Base-by-base conservation (phyloP, 2,888 invertebrate genomes). In the Andrena bicolor region DNA sequence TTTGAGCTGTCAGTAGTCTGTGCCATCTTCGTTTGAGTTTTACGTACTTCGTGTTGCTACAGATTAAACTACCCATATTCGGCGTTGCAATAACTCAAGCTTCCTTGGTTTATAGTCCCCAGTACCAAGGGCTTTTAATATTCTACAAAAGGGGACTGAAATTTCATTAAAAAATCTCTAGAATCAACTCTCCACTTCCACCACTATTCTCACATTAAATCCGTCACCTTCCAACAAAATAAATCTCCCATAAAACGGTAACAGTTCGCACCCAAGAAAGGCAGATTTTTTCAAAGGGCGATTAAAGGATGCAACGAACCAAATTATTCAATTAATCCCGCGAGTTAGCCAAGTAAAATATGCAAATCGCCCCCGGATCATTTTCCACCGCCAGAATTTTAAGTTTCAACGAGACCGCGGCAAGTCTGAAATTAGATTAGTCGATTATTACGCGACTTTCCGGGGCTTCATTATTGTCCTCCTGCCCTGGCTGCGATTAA, bases 321-420 rank as follows among this genome's bases (percentile, higher is more conserved):
- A 51, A 78, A 80, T 70, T 60, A 74, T 75, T 74, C 64, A 51
- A 64, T 68, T 63, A 72, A 71, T 20, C 51, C 28, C 56, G 41
- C 63, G 26, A 68, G 64, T 76, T 76, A 41, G 64, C 66, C 66
- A 51, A 51, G 58, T 64, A 72, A 76, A 82, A 64, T 82, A 82
- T 82, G 82, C 66, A 76, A 70, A 83, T 83, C 69, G 63, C 23
- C 48, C 13, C n/a, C 51, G 66, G 72, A 72, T 82, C 72, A 73
- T 69, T 69, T 75, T 71, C 63, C 60, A 32, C 49, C n/a, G 16
- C 41, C 48, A 61, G 30, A 73, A 83, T 72, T 83, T 83, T 70
- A 64, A 82, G 49, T 83, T 81, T 70, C 58, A 76, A 30, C 68
- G 76, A 8, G 65, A 32, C 61, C 23, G 48, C 60, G 56, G 66